Base-by-base conservation (phyloP, 2,797 vertebrate genomes). In the Labeo calbasu region DNA sequence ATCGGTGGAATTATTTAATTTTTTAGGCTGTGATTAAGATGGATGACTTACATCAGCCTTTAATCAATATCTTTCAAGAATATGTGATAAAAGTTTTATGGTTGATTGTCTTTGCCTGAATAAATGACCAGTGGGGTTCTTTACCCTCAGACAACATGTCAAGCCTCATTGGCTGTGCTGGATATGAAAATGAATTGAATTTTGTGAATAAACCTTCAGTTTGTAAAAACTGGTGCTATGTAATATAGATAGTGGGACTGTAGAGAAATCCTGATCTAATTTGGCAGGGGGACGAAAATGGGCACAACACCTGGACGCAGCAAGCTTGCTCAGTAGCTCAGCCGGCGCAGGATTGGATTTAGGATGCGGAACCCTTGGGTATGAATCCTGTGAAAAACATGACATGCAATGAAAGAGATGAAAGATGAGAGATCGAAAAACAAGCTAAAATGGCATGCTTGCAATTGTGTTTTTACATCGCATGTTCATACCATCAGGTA, bases 41-140 rank as follows among this genome's bases (percentile, higher is more conserved):
- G 2, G 68, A 86, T 83, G 50, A 68, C 65, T 73, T 75, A 69
- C 75, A 83, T 36, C 68, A 59, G 55, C 12, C n/a, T 59, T 36
- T 73, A 83, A 86, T 86, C 69, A 83, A 83, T 86, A 86, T 75
- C 75, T 65, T 73, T 82, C 75, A 72, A 73, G 66, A 79, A 46
- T 36, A 40, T 86, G 50, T 79, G 76, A 83, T 86, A 73, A 55
- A 36, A 65, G 10, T 53, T 83, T 83, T 86, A 83, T 57, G 80
- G 57, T 83, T 79, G 80, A 83, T 83, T 55, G 75, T 78, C 70
- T 86, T 82, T 83, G 73, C 70, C 78, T 84, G 68, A 82, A 82
- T 82, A 87, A 84, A 70, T 66, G 78, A 79, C 79, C 73, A 81
- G 46, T 50, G 32, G 8, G 32, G 14, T 76, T 23, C 57, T 81